Evolutionary conservation across 2,797 vertebrate species (phyloP), one percentile per base, ranked within the genome.

Genomic region (Ptychadena robeensis): DNA sequence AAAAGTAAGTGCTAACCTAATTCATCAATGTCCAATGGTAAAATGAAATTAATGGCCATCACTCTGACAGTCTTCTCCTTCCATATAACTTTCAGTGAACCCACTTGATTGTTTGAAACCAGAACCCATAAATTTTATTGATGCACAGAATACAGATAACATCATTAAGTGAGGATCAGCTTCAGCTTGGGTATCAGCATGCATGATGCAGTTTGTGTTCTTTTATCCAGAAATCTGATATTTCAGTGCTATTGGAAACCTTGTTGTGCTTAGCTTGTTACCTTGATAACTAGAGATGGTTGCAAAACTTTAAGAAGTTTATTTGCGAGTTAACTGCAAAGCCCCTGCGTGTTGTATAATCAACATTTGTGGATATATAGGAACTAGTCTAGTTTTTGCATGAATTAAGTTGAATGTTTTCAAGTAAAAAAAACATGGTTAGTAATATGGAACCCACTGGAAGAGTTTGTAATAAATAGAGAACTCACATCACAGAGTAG

Each of bases 141-240:
- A 79, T 69, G 40, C 65, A 34, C 69, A 73, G 69, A 72, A 81
- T 81, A 81, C 69, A 81, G 79, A 81, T 73, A 48, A 73, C 68
- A 48, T 73, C 79, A 81, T 81, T 73, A 81, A 40, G 37, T 18
- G 2, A 61, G 66, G 65, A 37, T 57, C 30, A 57, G 10, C 63
- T 28, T 4, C 22, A n/a, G 25, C 44, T 12, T 22, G 22, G 37
- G 14, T 22, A 18, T 53, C 25, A 15, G 34, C 18, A 65, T 64
- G 28, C 4, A 81, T 48, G 34, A 35, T 25, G 22, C 38, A 25
- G 40, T 30, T 63, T 25, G n/a, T 65, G 59, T 57, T 44, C 32
- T 69, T 38, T 12, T 31, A 57, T 18, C 12, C 28, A 57, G 32
- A 15, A 28, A 78, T 12, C 37, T 71, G 25, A 71, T 18, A 53